Evolutionary conservation across 2,888 invertebrate genomes (phyloP).

Genomic region (Tyria jacobaeae): DNA sequence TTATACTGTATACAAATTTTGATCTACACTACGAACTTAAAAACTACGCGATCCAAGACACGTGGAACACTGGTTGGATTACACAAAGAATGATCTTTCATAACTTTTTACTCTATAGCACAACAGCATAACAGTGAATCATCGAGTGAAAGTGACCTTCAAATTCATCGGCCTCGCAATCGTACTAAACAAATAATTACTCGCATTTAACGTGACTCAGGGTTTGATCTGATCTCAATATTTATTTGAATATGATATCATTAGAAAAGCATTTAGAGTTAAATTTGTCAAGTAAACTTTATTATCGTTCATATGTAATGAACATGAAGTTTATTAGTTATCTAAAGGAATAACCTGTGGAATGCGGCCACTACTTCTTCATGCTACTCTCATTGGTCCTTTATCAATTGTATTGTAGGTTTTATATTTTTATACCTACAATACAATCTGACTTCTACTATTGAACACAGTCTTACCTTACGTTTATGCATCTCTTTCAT

Average conservation of each 20-base stretch:
- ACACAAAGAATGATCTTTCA: conserved; percentile 30
- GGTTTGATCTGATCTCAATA: conserved; percentile 50
- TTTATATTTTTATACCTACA: background rate
- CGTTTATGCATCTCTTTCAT: background rate
- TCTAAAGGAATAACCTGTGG: background rate
- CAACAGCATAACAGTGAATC: conserved; percentile 57
- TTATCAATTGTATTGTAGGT: background rate
- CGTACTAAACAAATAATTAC: conserved; percentile 61
- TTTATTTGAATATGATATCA: conserved; percentile 40
- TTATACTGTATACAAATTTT: background rate
- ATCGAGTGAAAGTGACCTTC: conserved; percentile 75
- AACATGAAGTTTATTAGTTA: background rate
- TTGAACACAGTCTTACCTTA: background rate
- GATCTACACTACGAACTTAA: background rate
- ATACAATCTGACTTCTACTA: background rate
- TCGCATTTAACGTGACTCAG: conserved; percentile 57
- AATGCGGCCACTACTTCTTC: no score
- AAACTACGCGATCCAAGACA: conserved; percentile 21
- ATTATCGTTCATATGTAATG: conserved; percentile 11
- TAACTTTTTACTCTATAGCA: conserved; percentile 43
- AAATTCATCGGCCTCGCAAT: conserved; percentile 52
- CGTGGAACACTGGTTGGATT: conserved; percentile 22
- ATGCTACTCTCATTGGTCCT: no score
- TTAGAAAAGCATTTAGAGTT: conserved; percentile 39
- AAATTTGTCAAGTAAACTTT: conserved; percentile 35